Evolutionary conservation across 2,888 invertebrate species (phyloP).

Genomic region (Drosophila conformis): DNA sequence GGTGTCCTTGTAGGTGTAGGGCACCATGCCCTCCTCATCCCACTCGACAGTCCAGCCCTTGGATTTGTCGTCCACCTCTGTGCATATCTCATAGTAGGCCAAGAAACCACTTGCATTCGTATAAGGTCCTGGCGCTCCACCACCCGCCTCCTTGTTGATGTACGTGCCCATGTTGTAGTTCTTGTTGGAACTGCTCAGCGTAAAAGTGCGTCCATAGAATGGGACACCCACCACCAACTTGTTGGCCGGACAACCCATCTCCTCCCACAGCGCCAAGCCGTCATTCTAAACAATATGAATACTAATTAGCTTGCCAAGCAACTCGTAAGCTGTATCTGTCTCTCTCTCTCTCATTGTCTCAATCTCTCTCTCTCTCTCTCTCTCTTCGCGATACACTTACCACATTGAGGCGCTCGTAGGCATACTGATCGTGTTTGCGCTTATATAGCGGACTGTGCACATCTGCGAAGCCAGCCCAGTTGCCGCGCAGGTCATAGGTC

Average conservation of each 20-base stretch:
- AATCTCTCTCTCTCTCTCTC: not conserved
- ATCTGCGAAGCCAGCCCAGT: slow-evolving; percentile 96
- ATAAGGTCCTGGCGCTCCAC: slow-evolving; percentile 93
- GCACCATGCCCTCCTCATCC: slow-evolving; percentile 93
- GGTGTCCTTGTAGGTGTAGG: slow-evolving; percentile 93
- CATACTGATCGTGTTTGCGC: slow-evolving; percentile 94
- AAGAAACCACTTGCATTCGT: slow-evolving; percentile 95
- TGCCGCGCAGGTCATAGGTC: slow-evolving; percentile 94
- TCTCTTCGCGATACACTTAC: slow-evolving; percentile 86
- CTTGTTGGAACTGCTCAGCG: slow-evolving; percentile 92
- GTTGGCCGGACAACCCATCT: slow-evolving; percentile 94
- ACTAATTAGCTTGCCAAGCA: slow-evolving; percentile 23
- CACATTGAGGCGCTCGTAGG: slow-evolving; percentile 95
- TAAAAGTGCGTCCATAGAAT: slow-evolving; percentile 94
- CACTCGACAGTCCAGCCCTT: slow-evolving; percentile 93
- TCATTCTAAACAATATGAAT: slow-evolving; percentile 89
- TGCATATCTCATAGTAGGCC: slow-evolving; percentile 94
- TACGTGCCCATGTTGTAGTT: slow-evolving; percentile 94
- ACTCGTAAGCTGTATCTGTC: not conserved
- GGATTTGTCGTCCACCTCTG: slow-evolving; percentile 89
- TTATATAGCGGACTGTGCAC: slow-evolving; percentile 94
- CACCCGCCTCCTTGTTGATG: slow-evolving; percentile 95
- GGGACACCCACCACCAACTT: slow-evolving; percentile 95
- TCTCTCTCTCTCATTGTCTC: not conserved
- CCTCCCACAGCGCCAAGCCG: slow-evolving; percentile 94